Conservation (phyloP, 2,888 invertebrate genomes). For the Craniophora ligustri region DNA sequence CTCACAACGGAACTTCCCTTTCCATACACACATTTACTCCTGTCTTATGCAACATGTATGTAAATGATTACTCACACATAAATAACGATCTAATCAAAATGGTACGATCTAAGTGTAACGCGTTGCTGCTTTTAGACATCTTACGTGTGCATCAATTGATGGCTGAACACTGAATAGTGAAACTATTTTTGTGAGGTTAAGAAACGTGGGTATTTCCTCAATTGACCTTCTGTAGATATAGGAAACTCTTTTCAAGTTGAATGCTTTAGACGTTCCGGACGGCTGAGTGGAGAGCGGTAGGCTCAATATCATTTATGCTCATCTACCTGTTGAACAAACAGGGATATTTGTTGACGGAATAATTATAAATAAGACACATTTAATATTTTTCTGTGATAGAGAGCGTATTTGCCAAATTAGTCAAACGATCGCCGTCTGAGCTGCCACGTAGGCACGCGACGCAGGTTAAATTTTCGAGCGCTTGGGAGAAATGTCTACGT, state of each 20-base stretch:
- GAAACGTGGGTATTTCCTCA: slow-evolving; percentile 69
- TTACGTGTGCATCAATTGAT: slow-evolving; percentile 32
- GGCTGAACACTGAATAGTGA: slow-evolving; percentile 43
- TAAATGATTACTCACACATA: slow-evolving; percentile 21
- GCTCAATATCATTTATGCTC: slow-evolving; percentile 50
- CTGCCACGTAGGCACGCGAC: no score
- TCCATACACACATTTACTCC: slow-evolving; percentile 11
- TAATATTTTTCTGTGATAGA: no score
- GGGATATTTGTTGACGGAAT: no score
- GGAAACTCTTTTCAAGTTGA: slow-evolving; percentile 72
- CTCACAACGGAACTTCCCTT: slow-evolving; percentile 12
- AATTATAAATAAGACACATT: no score
- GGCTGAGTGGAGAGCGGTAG: slow-evolving; percentile 52
- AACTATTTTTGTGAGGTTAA: slow-evolving; percentile 59
- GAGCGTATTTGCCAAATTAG: no score
- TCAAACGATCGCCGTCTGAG: no score
- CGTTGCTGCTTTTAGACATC: slow-evolving; percentile 25
- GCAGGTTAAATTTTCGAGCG: no score
- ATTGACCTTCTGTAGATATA: slow-evolving; percentile 70
- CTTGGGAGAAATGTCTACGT: no score
- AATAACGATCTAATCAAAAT: slow-evolving; percentile 41
- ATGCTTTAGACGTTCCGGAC: slow-evolving; percentile 62
- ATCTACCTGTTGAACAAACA: no score
- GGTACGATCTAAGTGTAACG: slow-evolving; percentile 34
- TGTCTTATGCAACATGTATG: slow-evolving; percentile 24